A percentile compares a stretch with the other conserved stretches of the same genome.
Evolutionary conservation across 2,797 vertebrate genomes (phyloP).

Genomic region (Ctenopoma kingsleyae): DNA sequence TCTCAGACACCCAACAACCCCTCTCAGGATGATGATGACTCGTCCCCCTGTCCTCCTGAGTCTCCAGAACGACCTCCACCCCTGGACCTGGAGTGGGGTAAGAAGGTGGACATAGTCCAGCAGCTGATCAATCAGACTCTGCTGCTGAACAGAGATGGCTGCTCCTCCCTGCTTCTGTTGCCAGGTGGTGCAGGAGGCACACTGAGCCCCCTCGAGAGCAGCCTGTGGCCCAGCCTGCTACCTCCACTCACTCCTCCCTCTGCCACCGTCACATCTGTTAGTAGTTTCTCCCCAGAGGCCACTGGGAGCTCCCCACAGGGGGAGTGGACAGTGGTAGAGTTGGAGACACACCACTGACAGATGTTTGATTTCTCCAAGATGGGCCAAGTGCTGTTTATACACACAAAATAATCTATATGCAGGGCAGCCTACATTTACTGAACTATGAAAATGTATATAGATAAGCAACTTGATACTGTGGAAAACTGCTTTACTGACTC

Average conservation of each 20-base stretch:
- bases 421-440: not conserved
- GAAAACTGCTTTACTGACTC: not conserved
- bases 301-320: constrained; percentile 89
- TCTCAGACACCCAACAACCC: constrained; percentile 23
- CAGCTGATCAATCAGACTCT: constrained; percentile 93
- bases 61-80: constrained; percentile 69
- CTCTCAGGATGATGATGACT: constrained; percentile 43
- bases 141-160: constrained; percentile 84
- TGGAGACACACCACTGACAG: constrained; percentile 92
- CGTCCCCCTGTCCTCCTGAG: constrained; percentile 22
- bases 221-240: constrained; percentile 91
- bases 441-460: not conserved
- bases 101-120: constrained; percentile 91
- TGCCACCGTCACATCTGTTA: constrained; percentile 93
- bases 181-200: constrained; percentile 81
- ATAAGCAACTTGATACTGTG: not conserved
- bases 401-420: not conserved
- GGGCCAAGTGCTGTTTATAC: constrained; percentile 5
- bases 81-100: constrained; percentile 84
- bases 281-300: constrained; percentile 92
- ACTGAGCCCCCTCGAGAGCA: constrained; percentile 90
- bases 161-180: constrained; percentile 80
- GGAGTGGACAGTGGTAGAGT: constrained; percentile 95
- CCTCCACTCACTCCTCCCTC: constrained; percentile 90
- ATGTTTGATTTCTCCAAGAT: not conserved